Percentiles rank a stretch among this genome's conserved stretches.
These are phyloP conservation scores for Dicentrarchus labrax DNA, from an alignment of 2,113 vertebrate genomes.

Conservation along the genomic window DNA sequence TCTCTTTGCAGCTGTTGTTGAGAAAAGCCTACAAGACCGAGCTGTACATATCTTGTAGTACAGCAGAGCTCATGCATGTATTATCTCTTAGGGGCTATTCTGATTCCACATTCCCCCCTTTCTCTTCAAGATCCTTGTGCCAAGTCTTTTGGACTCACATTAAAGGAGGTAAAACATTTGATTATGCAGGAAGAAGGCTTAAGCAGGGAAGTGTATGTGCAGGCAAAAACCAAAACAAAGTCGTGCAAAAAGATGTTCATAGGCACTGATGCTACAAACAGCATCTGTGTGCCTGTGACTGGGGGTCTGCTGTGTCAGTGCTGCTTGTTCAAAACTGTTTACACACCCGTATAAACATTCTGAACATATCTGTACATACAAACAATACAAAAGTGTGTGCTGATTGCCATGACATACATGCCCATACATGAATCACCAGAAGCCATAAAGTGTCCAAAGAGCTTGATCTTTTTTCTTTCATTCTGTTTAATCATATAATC, in stretches of 20 bases:
- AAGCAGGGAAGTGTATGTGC: conserved; percentile 30
- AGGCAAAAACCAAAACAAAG: conserved; percentile 9
- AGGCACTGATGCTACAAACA: conserved; percentile 11
- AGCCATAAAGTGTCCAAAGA: conserved; percentile 3
- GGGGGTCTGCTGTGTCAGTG: background rate
- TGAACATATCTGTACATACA: background rate
- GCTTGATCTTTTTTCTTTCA: conserved; percentile 21
- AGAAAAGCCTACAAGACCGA: conserved; percentile 18
- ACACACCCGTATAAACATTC: background rate
- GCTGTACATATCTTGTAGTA: conserved; percentile 17
- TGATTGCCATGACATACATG: background rate
- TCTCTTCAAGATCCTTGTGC: conserved; percentile 27
- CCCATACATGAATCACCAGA: background rate
- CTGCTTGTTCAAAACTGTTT: background rate
- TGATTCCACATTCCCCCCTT: conserved; percentile 54
- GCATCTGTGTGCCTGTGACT: conserved; percentile 10
- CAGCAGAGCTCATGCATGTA: conserved; percentile 45
- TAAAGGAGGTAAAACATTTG: conserved; percentile 55
- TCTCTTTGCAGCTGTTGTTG: conserved; percentile 10
- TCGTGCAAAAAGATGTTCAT: conserved; percentile 3
- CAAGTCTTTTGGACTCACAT: conserved; percentile 55
- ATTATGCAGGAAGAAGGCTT: conserved; percentile 39
- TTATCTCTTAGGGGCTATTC: conserved; percentile 51
- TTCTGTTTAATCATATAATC: conserved; percentile 43
- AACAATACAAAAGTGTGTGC: background rate